Evolutionary conservation across 2,888 invertebrate species (phyloP), one percentile per base, ranked within the genome.

Genomic region (Ophion obscuratus): DNA sequence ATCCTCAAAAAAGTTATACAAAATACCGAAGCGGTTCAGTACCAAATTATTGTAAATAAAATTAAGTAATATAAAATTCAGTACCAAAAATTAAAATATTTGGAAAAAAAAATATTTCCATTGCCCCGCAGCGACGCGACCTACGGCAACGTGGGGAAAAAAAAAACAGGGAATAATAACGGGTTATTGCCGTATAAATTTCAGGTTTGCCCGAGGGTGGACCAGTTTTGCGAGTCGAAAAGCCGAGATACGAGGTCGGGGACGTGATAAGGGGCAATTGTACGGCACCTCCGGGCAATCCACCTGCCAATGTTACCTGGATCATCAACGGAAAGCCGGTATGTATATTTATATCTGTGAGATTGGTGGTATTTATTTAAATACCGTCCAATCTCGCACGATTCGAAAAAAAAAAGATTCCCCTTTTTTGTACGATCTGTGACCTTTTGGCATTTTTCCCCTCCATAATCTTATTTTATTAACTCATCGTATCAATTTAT

Each of bases 261-360:
- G 96, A 96, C 85, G 96, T 95, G 17, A 94, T 97, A 87, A 95
- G 95, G 83, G 97, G 96, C 66, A 96, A 96, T 85, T 97, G 97
- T 91, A 96, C 96, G 10, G 95, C 96, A 31, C 96, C 97, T 20
- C 95, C 95, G 20, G 95, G 96, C 75, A 96, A 95, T 93, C 97
- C 97, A 36, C 95, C 96, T 17, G 96, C 96, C 75, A 97, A 97
- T 93, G 95, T 97, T 90, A 97, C 97, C 71, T 97, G 96, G 95
- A 96, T 95, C 87, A 95, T 97, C 78, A 97, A 97, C 92, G 96
- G 96, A 88, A 89, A 88, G 90, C 90, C 90, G 93, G 94, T 94
- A 93, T 66, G 83, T 84, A 84, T 31, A 53, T 11, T 31, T 31
- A 31, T 31, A 31, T 4, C 31, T 31, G 31, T 4, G 31, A 31